phyloP scores from a whole-genome alignment of 2,113 vertebrate species.

The Coptodon rendalli region DNA sequence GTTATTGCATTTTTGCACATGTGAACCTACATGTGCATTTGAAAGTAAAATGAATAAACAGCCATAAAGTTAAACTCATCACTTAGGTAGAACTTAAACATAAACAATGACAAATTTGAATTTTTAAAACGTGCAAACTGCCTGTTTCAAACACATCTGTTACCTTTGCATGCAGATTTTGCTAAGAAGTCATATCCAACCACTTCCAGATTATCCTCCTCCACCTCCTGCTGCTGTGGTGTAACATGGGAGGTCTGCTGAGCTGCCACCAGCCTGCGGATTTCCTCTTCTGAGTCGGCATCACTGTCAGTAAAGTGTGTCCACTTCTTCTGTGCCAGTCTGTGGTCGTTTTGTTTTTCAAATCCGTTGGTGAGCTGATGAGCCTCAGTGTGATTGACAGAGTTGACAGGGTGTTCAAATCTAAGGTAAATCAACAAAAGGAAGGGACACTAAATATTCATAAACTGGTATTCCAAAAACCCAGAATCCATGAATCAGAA shows the following conservation, averaged over 20 bases:
- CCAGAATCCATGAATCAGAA: background rate
- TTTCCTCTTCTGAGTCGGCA: slow-evolving; percentile 79
- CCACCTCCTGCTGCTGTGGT: background rate
- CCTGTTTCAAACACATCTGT: background rate
- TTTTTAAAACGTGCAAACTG: rapidly evolving
- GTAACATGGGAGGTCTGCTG: slow-evolving; percentile 41
- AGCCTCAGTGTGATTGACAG: background rate
- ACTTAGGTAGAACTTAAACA: background rate
- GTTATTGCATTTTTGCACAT: background rate
- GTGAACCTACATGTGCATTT: background rate
- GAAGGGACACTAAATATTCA: background rate
- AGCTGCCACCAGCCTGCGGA: slow-evolving; percentile 54
- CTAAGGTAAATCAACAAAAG: background rate
- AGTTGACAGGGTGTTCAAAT: background rate
- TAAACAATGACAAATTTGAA: background rate
- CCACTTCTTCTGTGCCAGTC: background rate
- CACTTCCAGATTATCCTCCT: slow-evolving; percentile 71
- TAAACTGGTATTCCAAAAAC: background rate
- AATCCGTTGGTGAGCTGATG: background rate
- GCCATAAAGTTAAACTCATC: background rate
- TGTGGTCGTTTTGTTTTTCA: background rate
- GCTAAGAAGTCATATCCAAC: slow-evolving; percentile 76
- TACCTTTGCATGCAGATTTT: slow-evolving; percentile 47
- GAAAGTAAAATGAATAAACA: background rate
- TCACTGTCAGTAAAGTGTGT: slow-evolving; percentile 49